These are phyloP conservation scores for Hyles vespertilio DNA, from an alignment of 1,140 invertebrate species.

Conservation along the genomic window DNA sequence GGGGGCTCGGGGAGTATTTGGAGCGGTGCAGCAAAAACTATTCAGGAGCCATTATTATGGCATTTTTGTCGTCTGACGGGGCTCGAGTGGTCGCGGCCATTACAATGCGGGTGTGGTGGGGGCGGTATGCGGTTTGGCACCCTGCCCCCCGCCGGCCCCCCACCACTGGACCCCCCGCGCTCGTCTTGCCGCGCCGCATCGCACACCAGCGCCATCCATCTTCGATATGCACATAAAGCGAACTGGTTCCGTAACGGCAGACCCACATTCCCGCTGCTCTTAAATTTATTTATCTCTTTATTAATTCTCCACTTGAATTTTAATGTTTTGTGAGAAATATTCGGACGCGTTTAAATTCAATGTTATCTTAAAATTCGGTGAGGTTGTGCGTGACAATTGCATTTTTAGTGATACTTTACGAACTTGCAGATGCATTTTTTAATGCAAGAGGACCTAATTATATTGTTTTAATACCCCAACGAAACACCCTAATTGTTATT, in stretches of 20 bases:
- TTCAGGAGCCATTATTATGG: slow-evolving; percentile 73
- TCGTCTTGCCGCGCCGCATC: slow-evolving; percentile 24
- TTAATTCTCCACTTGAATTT: slow-evolving; percentile 71
- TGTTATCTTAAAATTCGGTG: too few relatives aligned
- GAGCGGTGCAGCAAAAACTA: slow-evolving; percentile 74
- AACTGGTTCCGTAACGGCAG: slow-evolving; percentile 69
- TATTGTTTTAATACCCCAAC: too few relatives aligned
- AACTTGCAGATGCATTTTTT: too few relatives aligned
- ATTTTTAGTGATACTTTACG: background rate
- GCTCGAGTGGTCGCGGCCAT: slow-evolving; percentile 66
- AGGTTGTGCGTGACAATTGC: too few relatives aligned
- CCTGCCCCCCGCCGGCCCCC: slow-evolving; percentile 15
- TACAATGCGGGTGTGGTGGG: slow-evolving; percentile 44
- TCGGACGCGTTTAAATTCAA: slow-evolving; percentile 8
- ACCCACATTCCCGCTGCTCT: slow-evolving; percentile 70
- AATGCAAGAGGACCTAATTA: too few relatives aligned
- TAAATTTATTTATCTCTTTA: slow-evolving; percentile 75
- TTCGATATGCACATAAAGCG: slow-evolving; percentile 73
- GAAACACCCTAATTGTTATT: too few relatives aligned
- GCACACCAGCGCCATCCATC: slow-evolving; percentile 61
- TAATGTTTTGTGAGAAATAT: slow-evolving; percentile 58
- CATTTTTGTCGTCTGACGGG: slow-evolving; percentile 75
- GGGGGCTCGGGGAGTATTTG: slow-evolving; percentile 62
- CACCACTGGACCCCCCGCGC: slow-evolving; percentile 8
- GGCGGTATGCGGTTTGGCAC: slow-evolving; percentile 16